Conservation (phyloP, 1,140 invertebrate species). For the Drosophila grimshawi region DNA sequence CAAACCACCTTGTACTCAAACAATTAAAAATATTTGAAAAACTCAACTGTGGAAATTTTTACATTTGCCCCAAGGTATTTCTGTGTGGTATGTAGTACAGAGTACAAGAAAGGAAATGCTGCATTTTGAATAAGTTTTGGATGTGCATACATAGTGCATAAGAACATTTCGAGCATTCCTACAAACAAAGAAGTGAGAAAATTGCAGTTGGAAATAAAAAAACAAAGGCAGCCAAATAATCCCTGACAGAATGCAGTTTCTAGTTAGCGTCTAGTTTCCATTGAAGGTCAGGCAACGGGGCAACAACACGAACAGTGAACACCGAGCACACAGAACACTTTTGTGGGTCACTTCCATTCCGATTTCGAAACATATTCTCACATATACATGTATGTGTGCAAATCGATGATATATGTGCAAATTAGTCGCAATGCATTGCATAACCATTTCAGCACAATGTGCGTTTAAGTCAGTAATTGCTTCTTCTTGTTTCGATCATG, state of each 20-base stretch:
- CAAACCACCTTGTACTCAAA: too few relatives aligned
- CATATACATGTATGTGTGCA: conserved; percentile 33
- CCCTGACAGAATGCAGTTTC: conserved; percentile 74
- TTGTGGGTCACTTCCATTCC: conserved; percentile 53
- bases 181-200: conserved; percentile 20
- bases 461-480: conserved; percentile 2
- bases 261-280: conserved; percentile 46
- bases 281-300: conserved; percentile 48
- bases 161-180: conserved; percentile 27
- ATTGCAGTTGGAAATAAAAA: conserved; percentile 19
- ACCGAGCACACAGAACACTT: conserved; percentile 24
- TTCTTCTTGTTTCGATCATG: conserved; percentile 4
- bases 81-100: background rate
- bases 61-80: too few relatives aligned
- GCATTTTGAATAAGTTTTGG: too few relatives aligned
- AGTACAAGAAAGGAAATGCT: background rate
- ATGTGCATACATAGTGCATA: background rate
- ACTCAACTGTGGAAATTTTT: too few relatives aligned
- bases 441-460: conserved; percentile 45
- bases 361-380: conserved; percentile 64
- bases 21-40: too few relatives aligned
- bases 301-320: conserved; percentile 55
- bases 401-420: background rate
- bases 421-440: conserved; percentile 42
- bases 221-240: conserved; percentile 60